Evolutionary conservation across 2,113 vertebrate species (phyloP).

Genomic region (Harpagus bidentatus): DNA sequence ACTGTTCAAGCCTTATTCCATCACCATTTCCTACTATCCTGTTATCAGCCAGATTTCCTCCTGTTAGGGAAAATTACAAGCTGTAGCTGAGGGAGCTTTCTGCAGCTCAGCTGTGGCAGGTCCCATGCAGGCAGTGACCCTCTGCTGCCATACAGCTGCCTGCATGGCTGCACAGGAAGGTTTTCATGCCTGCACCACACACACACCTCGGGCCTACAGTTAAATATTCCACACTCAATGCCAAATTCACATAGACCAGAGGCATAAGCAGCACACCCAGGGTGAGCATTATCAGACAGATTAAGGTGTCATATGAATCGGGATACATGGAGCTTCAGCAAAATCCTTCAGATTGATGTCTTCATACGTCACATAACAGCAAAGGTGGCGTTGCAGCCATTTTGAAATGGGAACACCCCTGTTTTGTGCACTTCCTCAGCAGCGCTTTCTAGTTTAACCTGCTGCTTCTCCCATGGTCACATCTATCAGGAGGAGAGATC

Average conservation of each 20-base stretch:
- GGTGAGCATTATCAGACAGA: not conserved
- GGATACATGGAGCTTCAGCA: not conserved
- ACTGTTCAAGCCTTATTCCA: not conserved
- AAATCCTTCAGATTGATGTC: not conserved
- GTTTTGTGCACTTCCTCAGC: not conserved
- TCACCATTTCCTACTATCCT: not conserved
- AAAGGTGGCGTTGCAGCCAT: not conserved
- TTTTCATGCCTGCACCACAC: constrained; percentile 22
- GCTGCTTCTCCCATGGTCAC: not conserved
- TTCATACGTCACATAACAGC: not conserved
- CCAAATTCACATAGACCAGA: not conserved
- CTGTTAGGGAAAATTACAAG: not conserved
- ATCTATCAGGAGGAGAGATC: not conserved
- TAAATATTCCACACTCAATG: not conserved
- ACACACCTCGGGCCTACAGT: not conserved
- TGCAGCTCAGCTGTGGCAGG: constrained; percentile 47
- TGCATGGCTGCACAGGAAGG: constrained; percentile 4
- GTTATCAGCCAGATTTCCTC: not conserved
- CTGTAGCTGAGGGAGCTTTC: constrained; percentile 42
- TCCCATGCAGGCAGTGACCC: constrained; percentile 51
- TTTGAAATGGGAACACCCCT: not conserved
- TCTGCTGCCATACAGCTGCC: constrained; percentile 26
- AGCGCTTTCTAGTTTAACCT: not conserved
- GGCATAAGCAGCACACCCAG: not conserved
- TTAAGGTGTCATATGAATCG: not conserved